These are phyloP conservation scores for Morpho deidamia DNA, from an alignment of 2,888 invertebrate genomes.

Conservation along the genomic window DNA sequence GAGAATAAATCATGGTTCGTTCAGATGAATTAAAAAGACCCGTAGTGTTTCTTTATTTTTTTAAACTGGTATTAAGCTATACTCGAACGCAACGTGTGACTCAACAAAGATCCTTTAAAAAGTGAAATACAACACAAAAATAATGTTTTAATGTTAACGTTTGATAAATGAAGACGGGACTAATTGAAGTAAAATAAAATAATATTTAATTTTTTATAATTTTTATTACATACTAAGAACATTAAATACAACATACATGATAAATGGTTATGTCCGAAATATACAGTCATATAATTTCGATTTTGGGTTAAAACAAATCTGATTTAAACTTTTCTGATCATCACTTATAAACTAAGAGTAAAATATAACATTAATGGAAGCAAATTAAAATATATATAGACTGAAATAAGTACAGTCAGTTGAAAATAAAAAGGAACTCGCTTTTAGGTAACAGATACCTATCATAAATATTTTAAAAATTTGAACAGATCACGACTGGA, in stretches of 20 bases:
- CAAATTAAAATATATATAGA: constrained; percentile 40
- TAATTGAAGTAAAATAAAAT: constrained; percentile 7
- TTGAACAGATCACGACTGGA: neutral
- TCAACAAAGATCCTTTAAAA: too few species aligned
- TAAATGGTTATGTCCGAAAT: constrained; percentile 63
- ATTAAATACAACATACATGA: constrained; percentile 61
- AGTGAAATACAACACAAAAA: too few species aligned
- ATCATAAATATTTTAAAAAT: constrained; percentile 18
- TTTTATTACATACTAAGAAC: constrained; percentile 52
- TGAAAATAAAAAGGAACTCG: constrained; percentile 40
- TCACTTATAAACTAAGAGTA: constrained; percentile 48
- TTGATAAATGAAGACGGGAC: too few species aligned
- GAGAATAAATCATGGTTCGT: too few species aligned
- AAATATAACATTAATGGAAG: constrained; percentile 60
- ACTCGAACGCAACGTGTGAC: too few species aligned
- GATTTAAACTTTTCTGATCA: constrained; percentile 55
- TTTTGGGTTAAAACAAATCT: constrained; percentile 55
- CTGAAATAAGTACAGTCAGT: constrained; percentile 36
- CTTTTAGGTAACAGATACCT: constrained; percentile 29
- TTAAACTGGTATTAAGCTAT: too few species aligned
- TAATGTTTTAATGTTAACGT: too few species aligned
- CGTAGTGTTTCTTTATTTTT: too few species aligned
- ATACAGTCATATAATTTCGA: constrained; percentile 69
- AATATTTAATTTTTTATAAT: constrained; percentile 19
- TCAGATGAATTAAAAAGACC: too few species aligned